Conservation (phyloP, 1,140 invertebrate species). For the Anastrepha obliqua region DNA sequence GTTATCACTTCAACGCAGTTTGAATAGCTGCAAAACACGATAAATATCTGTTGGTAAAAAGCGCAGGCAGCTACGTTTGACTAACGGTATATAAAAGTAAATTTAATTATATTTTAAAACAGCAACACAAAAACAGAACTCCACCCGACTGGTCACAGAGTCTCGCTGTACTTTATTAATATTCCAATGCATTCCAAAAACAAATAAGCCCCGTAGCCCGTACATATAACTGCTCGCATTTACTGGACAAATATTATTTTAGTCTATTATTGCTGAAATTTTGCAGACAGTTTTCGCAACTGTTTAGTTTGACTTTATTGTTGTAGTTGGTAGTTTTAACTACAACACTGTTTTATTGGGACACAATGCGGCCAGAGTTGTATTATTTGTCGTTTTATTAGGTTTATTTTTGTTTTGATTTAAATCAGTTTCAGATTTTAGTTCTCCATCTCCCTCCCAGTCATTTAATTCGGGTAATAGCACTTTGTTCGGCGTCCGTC, state of each 20-base stretch:
- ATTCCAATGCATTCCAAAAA: too few relatives aligned
- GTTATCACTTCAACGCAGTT: too few relatives aligned
- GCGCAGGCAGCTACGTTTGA: too few relatives aligned
- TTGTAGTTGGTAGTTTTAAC: slow-evolving; percentile 16
- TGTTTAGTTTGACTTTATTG: background rate
- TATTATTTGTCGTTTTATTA: background rate
- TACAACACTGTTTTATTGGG: background rate
- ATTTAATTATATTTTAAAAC: too few relatives aligned
- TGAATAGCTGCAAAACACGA: too few relatives aligned
- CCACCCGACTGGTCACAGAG: too few relatives aligned
- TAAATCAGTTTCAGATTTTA: background rate
- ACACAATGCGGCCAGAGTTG: background rate
- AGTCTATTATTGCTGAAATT: background rate
- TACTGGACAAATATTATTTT: slow-evolving; percentile 6
- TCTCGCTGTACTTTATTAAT: too few relatives aligned
- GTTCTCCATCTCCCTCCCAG: background rate
- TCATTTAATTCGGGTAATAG: too few relatives aligned
- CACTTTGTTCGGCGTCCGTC: too few relatives aligned
- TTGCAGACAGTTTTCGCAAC: slow-evolving; percentile 12
- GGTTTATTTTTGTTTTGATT: slow-evolving; percentile 28
- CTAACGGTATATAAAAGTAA: too few relatives aligned
- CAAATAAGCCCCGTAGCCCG: background rate
- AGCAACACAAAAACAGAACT: too few relatives aligned
- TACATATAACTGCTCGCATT: background rate
- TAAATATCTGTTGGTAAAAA: too few relatives aligned